These are phyloP conservation scores for Cephalopterus ornatus DNA, from an alignment of 2,113 vertebrate species.

Conservation along the genomic window DNA sequence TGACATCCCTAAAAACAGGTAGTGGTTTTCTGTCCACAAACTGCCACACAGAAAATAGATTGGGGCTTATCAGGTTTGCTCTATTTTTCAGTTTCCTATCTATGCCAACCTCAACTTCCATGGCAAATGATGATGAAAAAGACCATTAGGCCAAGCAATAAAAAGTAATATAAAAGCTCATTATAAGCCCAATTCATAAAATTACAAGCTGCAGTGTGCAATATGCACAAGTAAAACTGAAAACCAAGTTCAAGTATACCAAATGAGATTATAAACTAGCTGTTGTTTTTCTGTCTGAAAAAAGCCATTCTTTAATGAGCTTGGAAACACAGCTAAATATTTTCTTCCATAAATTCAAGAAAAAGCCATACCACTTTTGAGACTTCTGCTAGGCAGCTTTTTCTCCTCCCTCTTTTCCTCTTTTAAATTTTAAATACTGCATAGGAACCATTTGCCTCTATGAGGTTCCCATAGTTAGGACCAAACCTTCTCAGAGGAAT, in stretches of 20 bases:
- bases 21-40: background rate
- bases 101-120: background rate
- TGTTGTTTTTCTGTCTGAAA: constrained; percentile 19
- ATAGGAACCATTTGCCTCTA: constrained; percentile 67
- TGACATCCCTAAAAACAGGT: background rate
- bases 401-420: constrained; percentile 62
- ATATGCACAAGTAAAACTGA: constrained; percentile 6
- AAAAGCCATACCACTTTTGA: constrained; percentile 26
- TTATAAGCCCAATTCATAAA: background rate
- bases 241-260: background rate
- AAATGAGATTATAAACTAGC: background rate
- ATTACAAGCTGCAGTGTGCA: background rate
- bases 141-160: background rate
- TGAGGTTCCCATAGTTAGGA: constrained; percentile 72
- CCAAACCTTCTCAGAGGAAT: constrained; percentile 76
- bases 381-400: constrained; percentile 49
- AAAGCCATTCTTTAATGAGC: constrained; percentile 34
- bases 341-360: constrained; percentile 54
- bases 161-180: background rate
- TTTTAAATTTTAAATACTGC: constrained; percentile 75
- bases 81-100: background rate
- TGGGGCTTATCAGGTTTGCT: background rate
- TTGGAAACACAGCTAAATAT: constrained; percentile 50
- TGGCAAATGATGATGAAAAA: background rate
- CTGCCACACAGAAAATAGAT: background rate